A percentile compares a stretch with the other conserved stretches of the same genome.
Evolutionary conservation across 2,888 invertebrate species (phyloP).

Genomic region (Acanthoscelides obtectus): DNA sequence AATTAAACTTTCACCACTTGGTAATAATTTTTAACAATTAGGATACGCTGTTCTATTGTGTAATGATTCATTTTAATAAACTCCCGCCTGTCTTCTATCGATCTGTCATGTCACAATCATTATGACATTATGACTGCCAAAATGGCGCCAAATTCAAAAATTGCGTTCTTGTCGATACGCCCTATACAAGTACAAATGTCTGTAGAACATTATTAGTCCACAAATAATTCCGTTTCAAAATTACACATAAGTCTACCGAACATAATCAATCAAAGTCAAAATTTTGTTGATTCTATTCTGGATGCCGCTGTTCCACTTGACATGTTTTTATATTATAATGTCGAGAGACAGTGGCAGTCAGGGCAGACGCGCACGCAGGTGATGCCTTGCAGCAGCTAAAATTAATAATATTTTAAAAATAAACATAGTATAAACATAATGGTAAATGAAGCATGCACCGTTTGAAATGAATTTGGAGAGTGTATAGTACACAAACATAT

Average conservation of each 20-base stretch:
- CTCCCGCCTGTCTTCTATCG: no score
- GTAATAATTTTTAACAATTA: no score
- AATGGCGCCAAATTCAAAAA: no score
- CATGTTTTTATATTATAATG: background rate
- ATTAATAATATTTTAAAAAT: background rate
- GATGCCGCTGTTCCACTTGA: background rate
- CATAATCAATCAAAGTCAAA: background rate
- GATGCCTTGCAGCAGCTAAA: background rate
- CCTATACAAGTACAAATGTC: background rate
- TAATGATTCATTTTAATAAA: no score
- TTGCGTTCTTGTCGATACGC: no score
- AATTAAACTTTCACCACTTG: no score
- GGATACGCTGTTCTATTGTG: no score
- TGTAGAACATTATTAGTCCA: background rate
- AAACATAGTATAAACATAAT: background rate
- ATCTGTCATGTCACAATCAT: no score
- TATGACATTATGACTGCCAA: no score
- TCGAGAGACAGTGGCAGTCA: background rate
- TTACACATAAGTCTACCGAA: background rate
- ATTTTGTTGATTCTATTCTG: background rate
- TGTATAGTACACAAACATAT: background rate
- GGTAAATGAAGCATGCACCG: background rate
- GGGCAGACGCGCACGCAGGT: no score
- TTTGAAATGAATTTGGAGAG: background rate
- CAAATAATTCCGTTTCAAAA: background rate